A percentile compares a stretch with the other conserved stretches of the same genome.
phyloP scores from a whole-genome alignment of 2,797 vertebrate species.

The Centropyge bicolor region DNA sequence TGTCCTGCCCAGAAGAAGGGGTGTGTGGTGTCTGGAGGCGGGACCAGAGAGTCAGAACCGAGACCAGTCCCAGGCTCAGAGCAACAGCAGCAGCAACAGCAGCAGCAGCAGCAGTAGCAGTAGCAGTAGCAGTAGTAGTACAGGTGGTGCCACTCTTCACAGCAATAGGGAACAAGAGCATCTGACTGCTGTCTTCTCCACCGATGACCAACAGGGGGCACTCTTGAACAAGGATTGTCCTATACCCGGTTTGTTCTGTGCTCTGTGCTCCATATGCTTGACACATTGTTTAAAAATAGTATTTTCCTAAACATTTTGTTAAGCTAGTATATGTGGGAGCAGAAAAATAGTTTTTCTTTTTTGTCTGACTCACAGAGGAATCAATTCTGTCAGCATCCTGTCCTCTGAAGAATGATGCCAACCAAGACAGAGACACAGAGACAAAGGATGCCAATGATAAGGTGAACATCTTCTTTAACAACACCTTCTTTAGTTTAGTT shows the following conservation, averaged over 20 bases:
- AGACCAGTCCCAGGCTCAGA: slow-evolving; percentile 42
- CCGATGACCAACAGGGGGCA: slow-evolving; percentile 65
- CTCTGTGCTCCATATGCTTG: background rate
- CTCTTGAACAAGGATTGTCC: slow-evolving; percentile 40
- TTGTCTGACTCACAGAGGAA: slow-evolving; percentile 44
- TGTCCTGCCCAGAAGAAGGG: slow-evolving; percentile 72
- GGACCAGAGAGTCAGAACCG: slow-evolving; percentile 56
- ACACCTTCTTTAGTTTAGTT: background rate
- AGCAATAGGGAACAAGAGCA: slow-evolving; percentile 38
- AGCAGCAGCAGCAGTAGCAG: slow-evolving; percentile 16
- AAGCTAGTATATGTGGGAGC: background rate
- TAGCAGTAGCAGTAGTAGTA: background rate
- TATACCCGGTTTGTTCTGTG: slow-evolving; percentile 63
- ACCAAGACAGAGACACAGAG: background rate
- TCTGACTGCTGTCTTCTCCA: slow-evolving; percentile 24
- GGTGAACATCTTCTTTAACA: slow-evolving; percentile 49
- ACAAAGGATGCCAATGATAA: slow-evolving; percentile 39
- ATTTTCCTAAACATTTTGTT: background rate
- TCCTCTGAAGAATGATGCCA: slow-evolving; percentile 47
- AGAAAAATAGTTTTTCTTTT: background rate
- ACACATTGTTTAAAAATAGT: background rate
- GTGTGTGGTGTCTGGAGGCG: slow-evolving; percentile 65
- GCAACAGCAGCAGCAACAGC: slow-evolving; percentile 43
- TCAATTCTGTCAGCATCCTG: slow-evolving; percentile 29
- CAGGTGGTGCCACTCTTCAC: background rate